These are phyloP conservation scores for Cetoscarus ocellatus DNA, from an alignment of 2,797 vertebrate species.

Conservation along the genomic window DNA sequence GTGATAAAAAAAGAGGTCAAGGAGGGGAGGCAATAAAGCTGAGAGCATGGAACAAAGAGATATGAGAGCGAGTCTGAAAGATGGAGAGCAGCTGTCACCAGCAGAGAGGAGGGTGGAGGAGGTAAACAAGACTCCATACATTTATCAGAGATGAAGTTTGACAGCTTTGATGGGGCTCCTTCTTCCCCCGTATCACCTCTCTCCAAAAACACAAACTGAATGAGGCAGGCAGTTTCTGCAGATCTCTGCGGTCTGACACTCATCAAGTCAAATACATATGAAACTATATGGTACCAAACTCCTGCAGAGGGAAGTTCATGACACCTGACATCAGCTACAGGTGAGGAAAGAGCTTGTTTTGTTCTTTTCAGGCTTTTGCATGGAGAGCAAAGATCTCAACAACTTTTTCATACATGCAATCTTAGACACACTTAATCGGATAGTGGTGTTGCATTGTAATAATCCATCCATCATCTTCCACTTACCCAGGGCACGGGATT, in stretches of 20 bases:
- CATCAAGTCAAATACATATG: not conserved
- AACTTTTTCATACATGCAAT: too few species aligned
- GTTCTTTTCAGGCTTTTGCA: too few species aligned
- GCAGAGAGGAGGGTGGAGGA: not conserved
- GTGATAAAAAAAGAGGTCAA: not conserved
- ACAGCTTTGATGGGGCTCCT: not conserved
- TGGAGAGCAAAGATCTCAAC: too few species aligned
- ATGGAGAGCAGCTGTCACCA: not conserved
- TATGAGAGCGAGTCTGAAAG: not conserved
- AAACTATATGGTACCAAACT: too few species aligned
- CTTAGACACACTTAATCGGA: too few species aligned
- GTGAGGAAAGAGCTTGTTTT: too few species aligned
- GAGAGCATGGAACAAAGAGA: not conserved
- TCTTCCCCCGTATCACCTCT: not conserved
- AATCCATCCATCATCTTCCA: too few species aligned
- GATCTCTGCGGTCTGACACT: not conserved
- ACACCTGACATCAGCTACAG: too few species aligned
- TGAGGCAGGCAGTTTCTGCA: slow-evolving; percentile 3
- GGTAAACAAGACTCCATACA: not conserved
- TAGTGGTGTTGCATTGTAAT: too few species aligned
- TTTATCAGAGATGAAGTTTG: not conserved
- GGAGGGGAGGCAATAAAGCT: not conserved
- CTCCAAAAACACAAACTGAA: not conserved
- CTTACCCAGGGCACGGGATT: too few species aligned
- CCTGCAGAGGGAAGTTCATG: too few species aligned